Conservation (phyloP, 2,797 vertebrate genomes). For the Brachyrhaphis roseni region DNA sequence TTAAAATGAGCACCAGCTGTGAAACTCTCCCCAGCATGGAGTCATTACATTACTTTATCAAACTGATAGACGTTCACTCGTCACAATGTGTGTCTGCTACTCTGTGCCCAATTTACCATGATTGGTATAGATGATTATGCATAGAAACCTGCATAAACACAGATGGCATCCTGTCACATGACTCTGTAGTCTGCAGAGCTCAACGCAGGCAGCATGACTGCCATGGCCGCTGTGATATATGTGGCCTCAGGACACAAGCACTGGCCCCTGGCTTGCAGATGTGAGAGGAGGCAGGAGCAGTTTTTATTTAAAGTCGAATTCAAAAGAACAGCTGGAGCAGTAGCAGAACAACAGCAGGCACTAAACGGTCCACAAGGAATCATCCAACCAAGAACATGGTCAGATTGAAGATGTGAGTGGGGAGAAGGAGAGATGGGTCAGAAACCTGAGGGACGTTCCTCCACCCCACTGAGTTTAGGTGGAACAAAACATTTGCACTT, state of each 20-base stretch:
- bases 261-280: neutral
- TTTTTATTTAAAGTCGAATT: slow-evolving; percentile 2
- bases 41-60: slow-evolving; percentile 52
- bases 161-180: slow-evolving; percentile 39
- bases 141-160: slow-evolving; percentile 31
- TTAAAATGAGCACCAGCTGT: slow-evolving; percentile 59
- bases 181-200: slow-evolving; percentile 1
- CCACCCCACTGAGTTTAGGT: neutral
- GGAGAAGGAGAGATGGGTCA: neutral
- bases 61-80: slow-evolving; percentile 43
- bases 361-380: neutral
- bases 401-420: neutral
- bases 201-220: slow-evolving; percentile 1
- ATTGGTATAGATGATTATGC: slow-evolving; percentile 49
- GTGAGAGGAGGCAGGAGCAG: neutral
- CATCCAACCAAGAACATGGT: neutral
- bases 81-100: slow-evolving; percentile 38
- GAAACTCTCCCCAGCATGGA: slow-evolving; percentile 43
- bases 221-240: neutral
- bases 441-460: neutral
- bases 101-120: slow-evolving; percentile 59
- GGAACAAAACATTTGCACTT: neutral
- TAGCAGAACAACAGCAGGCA: neutral
- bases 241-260: neutral
- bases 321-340: neutral